Conservation (phyloP, 2,797 vertebrate species). For the Falco biarmicus region DNA sequence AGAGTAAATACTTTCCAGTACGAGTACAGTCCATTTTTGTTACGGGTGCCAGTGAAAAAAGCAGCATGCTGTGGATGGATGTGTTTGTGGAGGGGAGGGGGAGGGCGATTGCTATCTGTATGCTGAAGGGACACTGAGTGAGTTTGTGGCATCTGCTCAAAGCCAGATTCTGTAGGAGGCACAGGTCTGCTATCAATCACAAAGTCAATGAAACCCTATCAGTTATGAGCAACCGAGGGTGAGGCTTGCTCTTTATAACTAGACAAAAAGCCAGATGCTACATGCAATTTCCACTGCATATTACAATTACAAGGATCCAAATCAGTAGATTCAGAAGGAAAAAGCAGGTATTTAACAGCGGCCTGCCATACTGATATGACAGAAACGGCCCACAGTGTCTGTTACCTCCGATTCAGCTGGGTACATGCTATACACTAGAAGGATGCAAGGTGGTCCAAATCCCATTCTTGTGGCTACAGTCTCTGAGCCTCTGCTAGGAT, state of each 20-base stretch:
- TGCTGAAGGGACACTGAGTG: not conserved
- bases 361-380: not conserved
- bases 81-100: not conserved
- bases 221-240: not conserved
- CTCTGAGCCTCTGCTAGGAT: not conserved
- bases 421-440: not conserved
- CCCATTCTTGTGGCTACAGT: not conserved
- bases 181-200: not conserved
- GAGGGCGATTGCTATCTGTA: not conserved
- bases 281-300: not conserved
- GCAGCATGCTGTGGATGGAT: not conserved
- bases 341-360: not conserved
- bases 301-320: not conserved
- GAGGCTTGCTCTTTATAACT: not conserved
- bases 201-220: not conserved
- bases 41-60: not conserved
- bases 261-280: not conserved
- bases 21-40: not conserved
- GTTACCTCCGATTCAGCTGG: not conserved
- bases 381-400: not conserved
- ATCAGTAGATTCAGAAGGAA: not conserved
- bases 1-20: not conserved
- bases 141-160: not conserved
- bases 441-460: not conserved
- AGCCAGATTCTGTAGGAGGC: not conserved